Percentiles rank a stretch among this genome's conserved stretches.
Evolutionary conservation across 2,888 invertebrate genomes (phyloP).

Genomic region (Globia sparganii): DNA sequence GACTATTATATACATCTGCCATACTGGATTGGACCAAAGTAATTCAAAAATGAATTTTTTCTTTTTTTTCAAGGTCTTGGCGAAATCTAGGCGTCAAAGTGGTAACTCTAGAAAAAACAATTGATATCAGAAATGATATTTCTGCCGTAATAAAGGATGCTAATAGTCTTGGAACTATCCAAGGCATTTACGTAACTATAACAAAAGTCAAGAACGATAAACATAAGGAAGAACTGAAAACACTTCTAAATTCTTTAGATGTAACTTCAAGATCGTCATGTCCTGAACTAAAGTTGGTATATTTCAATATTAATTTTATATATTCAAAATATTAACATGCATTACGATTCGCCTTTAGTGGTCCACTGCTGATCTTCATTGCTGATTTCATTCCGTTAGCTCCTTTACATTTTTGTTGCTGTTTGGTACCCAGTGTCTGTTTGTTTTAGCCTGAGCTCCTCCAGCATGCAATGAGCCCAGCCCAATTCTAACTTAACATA

Average conservation of each 20-base stretch:
- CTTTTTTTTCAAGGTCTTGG: conserved; percentile 16
- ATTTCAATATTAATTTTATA: background rate
- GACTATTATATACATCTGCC: no score
- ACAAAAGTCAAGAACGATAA: conserved; percentile 6
- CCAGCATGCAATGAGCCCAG: background rate
- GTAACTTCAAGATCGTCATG: conserved; percentile 22
- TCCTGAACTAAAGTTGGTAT: conserved; percentile 23
- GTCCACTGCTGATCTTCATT: no score
- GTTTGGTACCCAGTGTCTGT: background rate
- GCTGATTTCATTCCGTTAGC: background rate
- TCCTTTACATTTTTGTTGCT: background rate
- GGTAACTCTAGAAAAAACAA: background rate
- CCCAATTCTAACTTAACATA: no score
- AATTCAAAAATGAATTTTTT: background rate
- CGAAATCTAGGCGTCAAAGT: conserved; percentile 28
- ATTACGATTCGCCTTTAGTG: background rate
- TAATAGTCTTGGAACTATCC: conserved; percentile 10
- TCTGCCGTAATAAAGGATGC: background rate
- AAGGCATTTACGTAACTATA: conserved; percentile 25
- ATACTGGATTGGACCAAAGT: background rate
- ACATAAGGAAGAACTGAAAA: background rate
- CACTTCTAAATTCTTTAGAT: conserved; percentile 14
- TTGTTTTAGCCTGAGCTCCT: no score
- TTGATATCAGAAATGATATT: background rate
- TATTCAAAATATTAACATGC: background rate